Conservation (phyloP, 2,113 vertebrate genomes). For the Puma concolor region DNA sequence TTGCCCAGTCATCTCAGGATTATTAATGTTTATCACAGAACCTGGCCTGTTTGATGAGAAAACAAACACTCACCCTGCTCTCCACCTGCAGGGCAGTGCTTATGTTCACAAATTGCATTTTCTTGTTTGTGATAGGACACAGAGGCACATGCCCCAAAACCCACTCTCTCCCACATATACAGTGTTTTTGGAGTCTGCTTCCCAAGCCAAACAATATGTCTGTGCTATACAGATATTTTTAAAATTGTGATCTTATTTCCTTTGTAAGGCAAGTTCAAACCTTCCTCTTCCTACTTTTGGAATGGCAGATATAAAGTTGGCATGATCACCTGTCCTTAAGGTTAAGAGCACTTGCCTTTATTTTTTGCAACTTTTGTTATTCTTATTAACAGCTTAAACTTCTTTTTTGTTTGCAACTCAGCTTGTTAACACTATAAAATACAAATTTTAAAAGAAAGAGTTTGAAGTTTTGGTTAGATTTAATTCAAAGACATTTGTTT, state of each 20-base stretch:
- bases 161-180: background rate
- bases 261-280: background rate
- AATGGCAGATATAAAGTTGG: slow-evolving; percentile 45
- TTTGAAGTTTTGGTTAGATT: slow-evolving; percentile 40
- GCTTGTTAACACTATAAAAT: slow-evolving; percentile 23
- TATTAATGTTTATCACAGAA: background rate
- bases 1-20: background rate
- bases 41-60: background rate
- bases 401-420: background rate
- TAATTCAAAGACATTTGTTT: slow-evolving; percentile 38
- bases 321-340: slow-evolving; percentile 42
- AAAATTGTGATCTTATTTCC: background rate
- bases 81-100: background rate
- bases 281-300: background rate
- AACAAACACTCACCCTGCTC: background rate
- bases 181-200: background rate
- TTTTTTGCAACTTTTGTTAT: slow-evolving; percentile 53
- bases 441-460: background rate
- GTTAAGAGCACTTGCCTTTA: slow-evolving; percentile 50
- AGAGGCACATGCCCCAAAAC: background rate
- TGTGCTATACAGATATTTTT: background rate
- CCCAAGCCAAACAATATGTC: background rate
- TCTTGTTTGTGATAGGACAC: background rate
- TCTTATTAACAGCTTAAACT: background rate
- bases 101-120: background rate